Conservation (phyloP, 2,888 invertebrate genomes). For the Heteropelma amictum region DNA sequence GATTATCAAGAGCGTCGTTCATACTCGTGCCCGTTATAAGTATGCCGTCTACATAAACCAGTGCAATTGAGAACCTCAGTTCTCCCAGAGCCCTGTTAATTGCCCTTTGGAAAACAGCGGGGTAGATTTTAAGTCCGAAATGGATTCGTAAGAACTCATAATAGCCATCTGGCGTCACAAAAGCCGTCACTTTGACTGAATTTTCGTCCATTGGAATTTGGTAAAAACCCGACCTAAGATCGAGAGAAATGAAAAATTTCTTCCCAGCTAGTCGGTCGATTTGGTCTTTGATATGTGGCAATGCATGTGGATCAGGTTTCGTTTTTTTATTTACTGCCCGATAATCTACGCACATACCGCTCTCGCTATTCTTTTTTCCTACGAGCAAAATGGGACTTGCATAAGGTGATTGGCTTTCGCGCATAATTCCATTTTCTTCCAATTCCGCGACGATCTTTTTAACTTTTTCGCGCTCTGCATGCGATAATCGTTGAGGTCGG, state of each 20-base stretch:
- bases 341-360: constrained; percentile 63
- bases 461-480: constrained; percentile 52
- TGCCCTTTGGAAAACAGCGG: constrained; percentile 59
- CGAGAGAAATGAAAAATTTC: constrained; percentile 65
- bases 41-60: constrained; percentile 61
- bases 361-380: constrained; percentile 58
- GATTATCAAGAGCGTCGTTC: constrained; percentile 54
- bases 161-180: constrained; percentile 42
- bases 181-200: constrained; percentile 38
- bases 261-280: constrained; percentile 65
- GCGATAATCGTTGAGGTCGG: constrained; percentile 54
- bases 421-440: constrained; percentile 51
- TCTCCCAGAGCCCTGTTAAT: constrained; percentile 63
- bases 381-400: constrained; percentile 63
- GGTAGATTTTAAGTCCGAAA: constrained; percentile 57
- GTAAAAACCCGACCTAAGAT: constrained; percentile 61
- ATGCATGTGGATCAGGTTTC: constrained; percentile 67
- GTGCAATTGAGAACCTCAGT: neutral
- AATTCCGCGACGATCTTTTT: constrained; percentile 53
- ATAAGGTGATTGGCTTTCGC: constrained; percentile 56
- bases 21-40: constrained; percentile 56
- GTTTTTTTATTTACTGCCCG: constrained; percentile 67
- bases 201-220: constrained; percentile 48
- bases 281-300: constrained; percentile 73
- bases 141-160: constrained; percentile 36